Evolutionary conservation across 2,797 vertebrate species (phyloP).

Genomic region (Poecilia wingei): DNA sequence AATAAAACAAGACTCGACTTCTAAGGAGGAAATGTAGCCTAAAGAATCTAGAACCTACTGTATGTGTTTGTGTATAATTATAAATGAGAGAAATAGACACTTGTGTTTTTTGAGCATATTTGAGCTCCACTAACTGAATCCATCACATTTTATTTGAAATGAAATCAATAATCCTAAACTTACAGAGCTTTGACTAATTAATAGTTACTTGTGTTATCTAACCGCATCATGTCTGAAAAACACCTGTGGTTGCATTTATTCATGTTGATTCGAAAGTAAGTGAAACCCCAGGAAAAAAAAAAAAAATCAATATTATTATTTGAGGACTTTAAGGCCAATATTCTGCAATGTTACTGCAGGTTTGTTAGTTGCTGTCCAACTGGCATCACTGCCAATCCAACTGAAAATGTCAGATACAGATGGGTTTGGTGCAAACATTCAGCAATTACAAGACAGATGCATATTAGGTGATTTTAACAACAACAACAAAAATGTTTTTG

Average conservation of each 20-base stretch:
- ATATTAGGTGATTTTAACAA: background rate
- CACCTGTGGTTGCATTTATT: background rate
- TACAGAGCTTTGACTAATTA: background rate
- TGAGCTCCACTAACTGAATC: background rate
- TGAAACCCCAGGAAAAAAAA: background rate
- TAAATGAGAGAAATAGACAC: background rate
- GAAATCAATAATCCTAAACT: background rate
- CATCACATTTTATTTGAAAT: background rate
- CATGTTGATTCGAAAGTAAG: background rate
- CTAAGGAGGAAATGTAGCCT: conserved; percentile 4
- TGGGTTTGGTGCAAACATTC: background rate
- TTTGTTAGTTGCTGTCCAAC: background rate
- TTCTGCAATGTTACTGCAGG: background rate
- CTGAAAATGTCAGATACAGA: background rate
- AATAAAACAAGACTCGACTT: conserved; percentile 48
- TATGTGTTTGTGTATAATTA: background rate
- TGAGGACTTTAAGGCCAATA: background rate
- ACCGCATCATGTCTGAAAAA: background rate
- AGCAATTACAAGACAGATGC: background rate
- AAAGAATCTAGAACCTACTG: background rate
- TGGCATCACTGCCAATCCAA: background rate
- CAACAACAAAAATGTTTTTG: background rate
- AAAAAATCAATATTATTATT: background rate
- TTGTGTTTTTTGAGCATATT: background rate
- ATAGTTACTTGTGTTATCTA: background rate